Evolutionary conservation across 2,113 vertebrate genomes (phyloP).

Genomic region (Delphinus delphis): DNA sequence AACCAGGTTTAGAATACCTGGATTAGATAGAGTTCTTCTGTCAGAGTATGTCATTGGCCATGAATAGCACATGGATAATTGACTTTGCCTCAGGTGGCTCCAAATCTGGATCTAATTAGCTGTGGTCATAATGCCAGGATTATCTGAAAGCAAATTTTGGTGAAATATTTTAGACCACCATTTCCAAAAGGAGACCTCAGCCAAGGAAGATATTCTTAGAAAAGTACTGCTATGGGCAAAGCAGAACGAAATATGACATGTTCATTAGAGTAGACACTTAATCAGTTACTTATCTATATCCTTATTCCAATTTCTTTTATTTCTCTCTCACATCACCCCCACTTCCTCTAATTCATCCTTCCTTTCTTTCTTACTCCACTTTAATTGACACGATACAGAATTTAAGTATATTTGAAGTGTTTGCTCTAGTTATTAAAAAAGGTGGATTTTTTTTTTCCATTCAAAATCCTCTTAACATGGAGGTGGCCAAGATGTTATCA

Average conservation of each 20-base stretch:
- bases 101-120: constrained; percentile 6
- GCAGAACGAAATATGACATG: background rate
- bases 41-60: background rate
- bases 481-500: background rate
- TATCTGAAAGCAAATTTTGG: background rate
- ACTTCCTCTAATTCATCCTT: background rate
- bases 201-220: background rate
- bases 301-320: background rate
- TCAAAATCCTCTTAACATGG: background rate
- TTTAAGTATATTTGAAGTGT: background rate
- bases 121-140: background rate
- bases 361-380: background rate
- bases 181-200: background rate
- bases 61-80: background rate
- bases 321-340: background rate
- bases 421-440: background rate
- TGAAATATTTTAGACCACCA: background rate
- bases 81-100: background rate
- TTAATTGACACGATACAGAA: background rate
- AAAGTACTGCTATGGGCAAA: background rate
- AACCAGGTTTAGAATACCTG: constrained; percentile 9
- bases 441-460: background rate
- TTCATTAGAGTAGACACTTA: background rate
- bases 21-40: background rate
- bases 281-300: background rate